Evolutionary conservation across 2,797 vertebrate genomes (phyloP), one percentile per base, ranked within the genome.

Genomic region (Urosaurus nigricauda): DNA sequence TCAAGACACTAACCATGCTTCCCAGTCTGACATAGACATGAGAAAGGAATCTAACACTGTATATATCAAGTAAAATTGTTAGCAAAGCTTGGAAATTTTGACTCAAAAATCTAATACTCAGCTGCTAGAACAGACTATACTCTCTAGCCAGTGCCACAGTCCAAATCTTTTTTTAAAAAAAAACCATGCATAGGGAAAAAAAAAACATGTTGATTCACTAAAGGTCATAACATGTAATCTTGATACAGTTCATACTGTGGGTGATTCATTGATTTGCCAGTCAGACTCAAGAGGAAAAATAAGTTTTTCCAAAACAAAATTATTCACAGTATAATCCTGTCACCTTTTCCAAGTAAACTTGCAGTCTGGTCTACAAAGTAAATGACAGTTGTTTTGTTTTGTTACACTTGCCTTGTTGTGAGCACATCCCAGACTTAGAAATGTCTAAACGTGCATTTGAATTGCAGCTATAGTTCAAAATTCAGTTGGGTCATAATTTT

Each of bases 141-240:
- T 56, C 51, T 70, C 13, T 70, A 78, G 5, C 51, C n/a, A n/a
- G n/a, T n/a, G n/a, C n/a, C 47, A 79, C 74, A 84, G 84, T 26
- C 79, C 24, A 58, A 24, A 77, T 77, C 17, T 78, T 40, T 37
- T 73, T 24, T 70, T 17, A 65, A 65, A 63, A 65, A 65, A 65
- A 5, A 65, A 9, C 53, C 1, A 24, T n/a, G n/a, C n/a, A n/a
- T n/a, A n/a, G n/a, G n/a, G 51, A 79, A 68, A 79, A 14, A 43
- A 26, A 43, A 70, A 70, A 47, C 63, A 58, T 43, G 60, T 71
- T 88, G 63, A 71, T 84, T 79, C 60, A 58, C 65, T 8, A n/a
- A 88, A 84, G 79, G 58, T 82, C 29, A 70, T 88, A 71, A 87
- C 65, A 87, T 13, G 47, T 58, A 73, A 86, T 86, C 60, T 65